Base-by-base conservation (phyloP, 92 coral and sea anemone genomes). In the Plumapathes pennacea region DNA sequence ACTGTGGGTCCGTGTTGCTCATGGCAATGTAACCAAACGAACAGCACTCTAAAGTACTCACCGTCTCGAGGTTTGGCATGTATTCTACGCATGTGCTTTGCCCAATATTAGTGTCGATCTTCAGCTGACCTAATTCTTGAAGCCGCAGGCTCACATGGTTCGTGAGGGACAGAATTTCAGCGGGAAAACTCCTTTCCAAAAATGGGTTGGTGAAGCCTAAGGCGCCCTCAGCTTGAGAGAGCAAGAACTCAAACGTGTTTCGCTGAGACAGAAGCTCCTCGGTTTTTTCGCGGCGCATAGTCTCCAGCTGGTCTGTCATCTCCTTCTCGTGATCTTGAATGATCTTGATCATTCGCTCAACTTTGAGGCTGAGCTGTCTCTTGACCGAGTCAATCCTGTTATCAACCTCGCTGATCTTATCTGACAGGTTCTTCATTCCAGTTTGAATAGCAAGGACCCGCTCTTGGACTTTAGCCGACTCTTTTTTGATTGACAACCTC, bases 1-100 rank as follows among this genome's bases (percentile, higher is more conserved):
- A 72, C 22, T 66, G 31, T 19, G 84, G 80, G 42, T 88, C 96
- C 0, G 96, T 83, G 37, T 72, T 83, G 74, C 96, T 83, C 15
- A 79, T 74, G 14, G 88, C 82, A 64, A 88, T 78, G 14, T 72
- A 69, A 18, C 96, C 96, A 25, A 83, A 71, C 29, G 78, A 62
- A 30, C 71, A 57, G 12, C 83, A 71, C 43, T 87, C 86, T 21
- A 83, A 51, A 31, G 75, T 82, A 60, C 90, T 84, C 8, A 74
- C 43, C 23, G 76, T 65, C 49, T 70, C 81, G 25, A 74, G 69
- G 68, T 87, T 87, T 53, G 96, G 96, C 3, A 87, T 45, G 48
- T 87, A 87, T 12, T 78, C 86, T 2, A 87, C 69, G 32, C 86
- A 69, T 10, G 90, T 60, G 25, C 82, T 84, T 47, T 83, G 89